A percentile compares a stretch with the other conserved stretches of the same genome.
Conservation (phyloP, 2,113 vertebrate genomes). For the Pelecanoides urinatrix region DNA sequence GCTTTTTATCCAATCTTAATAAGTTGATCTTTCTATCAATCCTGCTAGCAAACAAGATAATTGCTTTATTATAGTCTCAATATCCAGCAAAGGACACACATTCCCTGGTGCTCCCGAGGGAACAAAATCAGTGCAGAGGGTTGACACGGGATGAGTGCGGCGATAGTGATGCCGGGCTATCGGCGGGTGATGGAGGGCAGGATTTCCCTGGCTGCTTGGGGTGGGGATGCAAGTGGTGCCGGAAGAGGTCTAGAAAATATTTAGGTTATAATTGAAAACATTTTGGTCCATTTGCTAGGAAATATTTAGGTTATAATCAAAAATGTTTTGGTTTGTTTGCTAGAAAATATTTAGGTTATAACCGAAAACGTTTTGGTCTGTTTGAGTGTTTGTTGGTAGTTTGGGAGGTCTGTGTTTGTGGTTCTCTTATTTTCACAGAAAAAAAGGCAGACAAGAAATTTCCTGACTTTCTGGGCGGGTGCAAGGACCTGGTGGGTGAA, state of each 20-base stretch:
- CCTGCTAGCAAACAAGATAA: neutral
- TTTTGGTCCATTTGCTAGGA: neutral
- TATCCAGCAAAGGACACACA: neutral
- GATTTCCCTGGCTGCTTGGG: neutral
- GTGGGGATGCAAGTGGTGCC: neutral
- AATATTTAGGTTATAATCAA: neutral
- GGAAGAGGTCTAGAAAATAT: neutral
- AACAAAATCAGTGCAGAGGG: accelerated
- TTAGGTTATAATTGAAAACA: neutral
- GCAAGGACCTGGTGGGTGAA: neutral
- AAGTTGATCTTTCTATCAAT: neutral
- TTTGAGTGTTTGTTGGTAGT: neutral
- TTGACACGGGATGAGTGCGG: neutral
- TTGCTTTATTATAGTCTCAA: neutral
- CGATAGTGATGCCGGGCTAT: accelerated
- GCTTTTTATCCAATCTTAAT: neutral
- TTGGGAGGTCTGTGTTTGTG: neutral
- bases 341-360: neutral
- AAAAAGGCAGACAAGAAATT: neutral
- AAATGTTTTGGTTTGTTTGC: neutral
- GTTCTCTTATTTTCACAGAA: neutral
- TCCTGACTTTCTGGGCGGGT: neutral
- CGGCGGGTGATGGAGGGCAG: accelerated
- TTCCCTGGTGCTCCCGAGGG: neutral
- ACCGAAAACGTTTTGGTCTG: neutral